Conservation (phyloP, 1,140 invertebrate species). For the Drosophila subobscura region DNA sequence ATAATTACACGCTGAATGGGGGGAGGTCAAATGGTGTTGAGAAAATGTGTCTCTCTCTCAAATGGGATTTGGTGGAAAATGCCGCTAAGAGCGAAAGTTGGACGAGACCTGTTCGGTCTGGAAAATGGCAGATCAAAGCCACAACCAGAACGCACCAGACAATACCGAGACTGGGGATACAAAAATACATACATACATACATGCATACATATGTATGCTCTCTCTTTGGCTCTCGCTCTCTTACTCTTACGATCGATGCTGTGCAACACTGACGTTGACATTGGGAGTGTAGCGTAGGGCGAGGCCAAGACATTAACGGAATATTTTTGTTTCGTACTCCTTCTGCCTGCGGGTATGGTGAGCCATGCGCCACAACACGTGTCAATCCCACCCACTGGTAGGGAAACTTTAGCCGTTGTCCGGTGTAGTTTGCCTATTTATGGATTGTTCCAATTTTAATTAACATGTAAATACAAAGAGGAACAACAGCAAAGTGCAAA, state of each 20-base stretch:
- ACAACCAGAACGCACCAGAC: constrained; percentile 24
- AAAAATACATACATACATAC: constrained; percentile 1
- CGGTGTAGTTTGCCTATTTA: constrained; percentile 11
- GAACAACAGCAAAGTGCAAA: constrained; percentile 33
- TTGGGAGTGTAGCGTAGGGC: constrained; percentile 6
- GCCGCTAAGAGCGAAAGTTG: constrained; percentile 3
- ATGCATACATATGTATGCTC: neutral
- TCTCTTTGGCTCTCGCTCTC: neutral
- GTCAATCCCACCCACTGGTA: neutral
- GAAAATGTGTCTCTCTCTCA: neutral
- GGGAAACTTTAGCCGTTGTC: no score
- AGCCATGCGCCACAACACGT: constrained; percentile 11
- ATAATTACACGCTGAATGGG: no score
- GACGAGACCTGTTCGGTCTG: constrained; percentile 37
- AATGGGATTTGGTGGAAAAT: neutral
- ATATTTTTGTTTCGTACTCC: constrained; percentile 3
- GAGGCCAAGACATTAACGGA: neutral
- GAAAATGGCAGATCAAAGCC: constrained; percentile 22
- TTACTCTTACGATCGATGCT: neutral
- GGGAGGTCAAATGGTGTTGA: constrained; percentile 24
- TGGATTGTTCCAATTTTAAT: constrained; percentile 39
- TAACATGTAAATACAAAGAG: constrained; percentile 42
- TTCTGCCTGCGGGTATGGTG: neutral
- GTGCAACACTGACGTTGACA: constrained; percentile 27
- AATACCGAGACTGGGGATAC: constrained; percentile 16